phyloP scores from a whole-genome alignment of 2,797 vertebrate species.

The Falco columbarius region DNA sequence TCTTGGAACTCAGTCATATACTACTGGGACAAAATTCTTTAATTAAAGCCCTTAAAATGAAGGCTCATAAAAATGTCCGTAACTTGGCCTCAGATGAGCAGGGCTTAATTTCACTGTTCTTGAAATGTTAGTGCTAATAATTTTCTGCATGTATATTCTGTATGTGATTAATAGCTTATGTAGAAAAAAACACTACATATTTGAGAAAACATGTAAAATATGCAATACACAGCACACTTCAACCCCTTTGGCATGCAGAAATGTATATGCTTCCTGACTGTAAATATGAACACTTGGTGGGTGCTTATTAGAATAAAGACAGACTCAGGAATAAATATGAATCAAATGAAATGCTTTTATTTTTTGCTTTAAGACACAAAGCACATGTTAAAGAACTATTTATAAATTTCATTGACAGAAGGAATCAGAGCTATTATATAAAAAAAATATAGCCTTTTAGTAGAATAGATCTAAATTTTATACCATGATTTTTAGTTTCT shows the following conservation, averaged over 20 bases:
- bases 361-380: neutral
- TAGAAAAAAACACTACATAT: neutral
- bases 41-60: neutral
- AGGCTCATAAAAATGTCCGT: neutral
- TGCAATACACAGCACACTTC: accelerated
- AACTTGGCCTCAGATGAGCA: neutral
- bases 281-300: neutral
- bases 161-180: neutral
- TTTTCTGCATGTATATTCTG: neutral
- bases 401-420: neutral
- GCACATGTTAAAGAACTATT: neutral
- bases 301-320: neutral
- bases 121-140: neutral
- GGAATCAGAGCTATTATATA: neutral
- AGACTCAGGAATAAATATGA: neutral
- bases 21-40: neutral
- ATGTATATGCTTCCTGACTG: neutral
- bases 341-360: conserved; percentile 11
- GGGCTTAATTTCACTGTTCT: neutral
- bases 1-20: neutral
- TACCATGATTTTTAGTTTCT: neutral
- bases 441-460: neutral
- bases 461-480: neutral
- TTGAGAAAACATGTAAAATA: neutral
- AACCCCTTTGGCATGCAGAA: neutral